Percentiles rank a stretch among this genome's conserved stretches.
phyloP scores from a whole-genome alignment of 1,140 invertebrate species.

The Ectropis grisescens region DNA sequence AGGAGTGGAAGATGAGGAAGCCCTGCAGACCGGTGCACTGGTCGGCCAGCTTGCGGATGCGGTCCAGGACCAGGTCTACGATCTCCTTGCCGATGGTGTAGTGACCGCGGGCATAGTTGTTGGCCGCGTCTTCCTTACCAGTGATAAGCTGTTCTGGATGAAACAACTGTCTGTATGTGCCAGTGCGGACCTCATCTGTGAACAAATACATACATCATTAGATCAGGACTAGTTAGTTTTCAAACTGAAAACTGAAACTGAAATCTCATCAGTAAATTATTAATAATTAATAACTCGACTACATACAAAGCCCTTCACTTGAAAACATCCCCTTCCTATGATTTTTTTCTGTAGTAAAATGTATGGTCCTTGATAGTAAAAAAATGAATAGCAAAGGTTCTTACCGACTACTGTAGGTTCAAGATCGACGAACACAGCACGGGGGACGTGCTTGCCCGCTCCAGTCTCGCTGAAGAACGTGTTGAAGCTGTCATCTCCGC shows the following conservation, averaged over 20 bases:
- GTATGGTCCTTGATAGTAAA: not conserved
- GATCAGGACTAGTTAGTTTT: constrained; percentile 5
- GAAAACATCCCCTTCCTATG: not conserved
- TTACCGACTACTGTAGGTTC: constrained; percentile 90
- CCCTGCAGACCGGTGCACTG: constrained; percentile 91
- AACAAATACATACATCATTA: too few relatives aligned
- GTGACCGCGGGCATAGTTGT: constrained; percentile 91
- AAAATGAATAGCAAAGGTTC: constrained; percentile 20
- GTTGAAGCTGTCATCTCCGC: constrained; percentile 88
- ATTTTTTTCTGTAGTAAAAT: not conserved
- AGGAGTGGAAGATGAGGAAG: constrained; percentile 93
- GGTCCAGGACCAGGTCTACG: constrained; percentile 85
- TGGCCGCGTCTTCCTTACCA: constrained; percentile 91
- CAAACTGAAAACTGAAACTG: too few relatives aligned
- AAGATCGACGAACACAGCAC: constrained; percentile 89
- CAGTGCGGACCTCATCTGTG: constrained; percentile 81
- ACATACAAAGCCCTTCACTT: not conserved
- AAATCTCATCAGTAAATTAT: not conserved
- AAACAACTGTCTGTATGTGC: constrained; percentile 87
- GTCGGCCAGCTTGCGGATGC: constrained; percentile 86
- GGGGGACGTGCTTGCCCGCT: constrained; percentile 88
- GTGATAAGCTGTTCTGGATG: constrained; percentile 89
- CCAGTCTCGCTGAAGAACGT: constrained; percentile 94
- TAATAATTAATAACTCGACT: not conserved
- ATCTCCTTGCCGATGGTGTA: constrained; percentile 94